Base-by-base conservation (phyloP, 92 coral and sea anemone species). In the Micromussa lordhowensis region DNA sequence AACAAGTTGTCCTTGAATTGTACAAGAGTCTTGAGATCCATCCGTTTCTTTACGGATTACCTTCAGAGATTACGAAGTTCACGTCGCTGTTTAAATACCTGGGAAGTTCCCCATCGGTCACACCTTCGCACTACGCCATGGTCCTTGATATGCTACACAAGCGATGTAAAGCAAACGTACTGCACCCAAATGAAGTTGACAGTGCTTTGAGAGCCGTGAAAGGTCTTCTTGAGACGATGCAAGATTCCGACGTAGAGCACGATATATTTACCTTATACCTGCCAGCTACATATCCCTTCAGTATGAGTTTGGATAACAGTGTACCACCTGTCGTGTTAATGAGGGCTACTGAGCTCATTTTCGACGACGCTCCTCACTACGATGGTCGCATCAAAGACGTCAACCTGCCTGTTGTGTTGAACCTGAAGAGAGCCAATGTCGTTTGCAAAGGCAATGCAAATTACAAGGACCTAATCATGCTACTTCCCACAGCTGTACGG, bases 21-120 rank as follows among this genome's bases (percentile, higher is more conserved):
- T 80, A 66, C 16, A 32, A 26, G 21, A 53, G 74, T 3, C 63
- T 77, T 3, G 91, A 87, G 83, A 92, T 95, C 38, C 32, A 35
- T 7, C 98, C 98, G 29, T 95, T 87, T 61, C 88, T 95, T 26
- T 95, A 92, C 93, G 85, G 70, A 48, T 29, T 90, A 14, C 98
- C 98, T 9, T 29, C 74, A 2, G 79, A 92, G 51, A 54, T 94
- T 17, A 79, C 89, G 14, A 18, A 26, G 51, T 92, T 86, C 38
- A 15, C 19, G 9, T 5, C 2, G 16, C 29, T 95, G 18, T 94
- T 95, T 81, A 36, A 68, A 58, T 59, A 53, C 48, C 93, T 95
- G 61, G 98, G 96, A 6, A 83, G 93, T 31, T 78, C 92, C 17
- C 69, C 38, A 12, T 76, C 82, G 6, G 95, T 86, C 15, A 94